A percentile compares a stretch with the other conserved stretches of the same genome.
phyloP scores from a whole-genome alignment of 2,113 vertebrate species.

The Platysternon megacephalum region DNA sequence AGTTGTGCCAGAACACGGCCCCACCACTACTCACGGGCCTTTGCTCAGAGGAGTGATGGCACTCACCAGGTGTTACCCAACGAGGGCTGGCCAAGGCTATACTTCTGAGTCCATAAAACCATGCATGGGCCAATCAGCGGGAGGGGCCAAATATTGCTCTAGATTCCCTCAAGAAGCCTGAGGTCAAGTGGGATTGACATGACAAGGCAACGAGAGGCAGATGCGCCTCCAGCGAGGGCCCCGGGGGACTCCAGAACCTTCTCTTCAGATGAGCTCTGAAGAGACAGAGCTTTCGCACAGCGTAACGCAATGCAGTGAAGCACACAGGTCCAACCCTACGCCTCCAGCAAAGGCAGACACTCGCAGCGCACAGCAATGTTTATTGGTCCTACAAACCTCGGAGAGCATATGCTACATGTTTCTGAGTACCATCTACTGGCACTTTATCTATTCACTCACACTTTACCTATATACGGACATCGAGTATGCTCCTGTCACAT shows the following conservation, averaged over 20 bases:
- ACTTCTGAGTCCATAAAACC: not conserved
- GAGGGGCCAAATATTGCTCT: not conserved
- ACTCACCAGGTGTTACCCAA: not conserved
- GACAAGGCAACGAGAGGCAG: not conserved
- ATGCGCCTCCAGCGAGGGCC: not conserved
- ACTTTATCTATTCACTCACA: not conserved
- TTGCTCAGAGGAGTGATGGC: not conserved
- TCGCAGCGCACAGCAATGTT: not conserved
- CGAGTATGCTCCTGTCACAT: not conserved
- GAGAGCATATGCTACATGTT: no score
- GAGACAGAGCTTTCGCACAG: no score
- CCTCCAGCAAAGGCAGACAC: not conserved
- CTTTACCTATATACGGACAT: no score
- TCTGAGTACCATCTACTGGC: not conserved
- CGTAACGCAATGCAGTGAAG: no score
- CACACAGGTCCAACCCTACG: no score
- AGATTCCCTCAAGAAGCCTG: not conserved
- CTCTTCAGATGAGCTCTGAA: no score
- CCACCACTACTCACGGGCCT: not conserved
- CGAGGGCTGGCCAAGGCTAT: not conserved
- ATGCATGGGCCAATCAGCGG: not conserved
- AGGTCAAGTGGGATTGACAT: not conserved
- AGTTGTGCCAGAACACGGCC: not conserved
- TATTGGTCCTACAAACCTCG: not conserved
- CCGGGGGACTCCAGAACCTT: not conserved